Base-by-base conservation (phyloP, 2,888 invertebrate genomes). In the Ypsolopha scabrella region DNA sequence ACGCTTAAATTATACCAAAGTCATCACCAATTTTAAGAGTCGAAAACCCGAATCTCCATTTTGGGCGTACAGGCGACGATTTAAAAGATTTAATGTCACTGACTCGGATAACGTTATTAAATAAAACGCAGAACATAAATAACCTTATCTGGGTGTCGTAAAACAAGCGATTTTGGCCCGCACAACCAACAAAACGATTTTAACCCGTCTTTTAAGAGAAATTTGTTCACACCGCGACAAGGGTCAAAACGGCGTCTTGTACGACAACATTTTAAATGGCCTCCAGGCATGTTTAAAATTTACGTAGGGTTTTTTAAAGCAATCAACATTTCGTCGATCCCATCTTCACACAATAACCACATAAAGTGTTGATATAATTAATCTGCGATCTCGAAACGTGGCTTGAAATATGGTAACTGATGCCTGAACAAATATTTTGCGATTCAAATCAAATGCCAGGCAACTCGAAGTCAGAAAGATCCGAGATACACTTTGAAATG, bases 21-120 rank as follows among this genome's bases (percentile, higher is more conserved):
- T 39, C 39, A n/a, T n/a, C 9, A 9, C 9, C 39, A 39, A 39
- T 10, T 10, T 10, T 9, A n/a, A 10, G 9, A n/a, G 9, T 10
- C n/a, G 39, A 10, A 39, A 39, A 39, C 39, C 9, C 1, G n/a
- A 39, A 39, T 39, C 10, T 39, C 10, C n/a, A 9, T 9, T 39
- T n/a, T 10, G n/a, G 13, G n/a, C 7, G 43, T 2, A 43, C 13
- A 13, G 13, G 2, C 43, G 7, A 43, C 43, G 43, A 43, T 39
- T 10, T 11, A 43, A 43, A 43, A 13, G 7, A 7, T 11, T 43
- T 11, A 43, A 7, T n/a, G 7, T 43, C 10, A 64, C 58, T 62
- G 67, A 68, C 70, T 71, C 65, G 62, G 72, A 76, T 78, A 75
- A 75, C 68, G 68, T 77, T 76, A 78, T 80, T 75, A 72, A 78